Percentiles rank a stretch among this genome's conserved stretches.
Conservation (phyloP, 1,140 invertebrate species). For the Pogonomyrmex barbatus region DNA sequence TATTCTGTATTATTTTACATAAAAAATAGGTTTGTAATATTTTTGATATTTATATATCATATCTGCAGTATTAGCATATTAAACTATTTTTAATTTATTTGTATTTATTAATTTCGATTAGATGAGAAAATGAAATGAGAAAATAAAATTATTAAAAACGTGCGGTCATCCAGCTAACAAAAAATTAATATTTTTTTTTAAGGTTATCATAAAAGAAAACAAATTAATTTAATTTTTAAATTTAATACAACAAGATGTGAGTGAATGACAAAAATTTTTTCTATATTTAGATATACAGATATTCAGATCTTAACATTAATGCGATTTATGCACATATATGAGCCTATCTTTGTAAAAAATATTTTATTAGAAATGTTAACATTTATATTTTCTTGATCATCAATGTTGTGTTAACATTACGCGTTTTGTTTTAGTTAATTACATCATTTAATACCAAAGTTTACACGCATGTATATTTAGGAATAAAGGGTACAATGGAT, state of each 20-base stretch:
- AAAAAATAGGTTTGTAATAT: not conserved
- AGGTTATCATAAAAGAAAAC: not conserved
- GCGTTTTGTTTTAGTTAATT: conserved; percentile 61
- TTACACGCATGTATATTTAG: conserved; percentile 53
- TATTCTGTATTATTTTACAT: not conserved
- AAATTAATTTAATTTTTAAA: too few species aligned
- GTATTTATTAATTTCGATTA: not conserved
- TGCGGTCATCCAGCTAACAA: not conserved
- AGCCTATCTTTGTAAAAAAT: not conserved
- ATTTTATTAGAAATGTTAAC: conserved; percentile 19
- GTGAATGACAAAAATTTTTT: not conserved
- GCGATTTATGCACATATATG: not conserved
- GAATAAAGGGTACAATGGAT: conserved; percentile 44
- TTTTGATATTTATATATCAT: too few species aligned
- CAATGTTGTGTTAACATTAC: conserved; percentile 2
- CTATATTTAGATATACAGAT: too few species aligned
- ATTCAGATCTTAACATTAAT: not conserved
- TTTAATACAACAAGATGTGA: conserved; percentile 16
- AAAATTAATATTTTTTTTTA: conserved; percentile 10
- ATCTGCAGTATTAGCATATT: not conserved
- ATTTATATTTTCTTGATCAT: not conserved
- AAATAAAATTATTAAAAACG: not conserved
- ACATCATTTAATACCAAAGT: conserved; percentile 56
- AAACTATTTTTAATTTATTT: not conserved
- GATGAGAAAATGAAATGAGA: conserved; percentile 5